These are phyloP conservation scores for Chelidonichthys spinosus DNA, from an alignment of 2,797 vertebrate species.

Conservation along the genomic window DNA sequence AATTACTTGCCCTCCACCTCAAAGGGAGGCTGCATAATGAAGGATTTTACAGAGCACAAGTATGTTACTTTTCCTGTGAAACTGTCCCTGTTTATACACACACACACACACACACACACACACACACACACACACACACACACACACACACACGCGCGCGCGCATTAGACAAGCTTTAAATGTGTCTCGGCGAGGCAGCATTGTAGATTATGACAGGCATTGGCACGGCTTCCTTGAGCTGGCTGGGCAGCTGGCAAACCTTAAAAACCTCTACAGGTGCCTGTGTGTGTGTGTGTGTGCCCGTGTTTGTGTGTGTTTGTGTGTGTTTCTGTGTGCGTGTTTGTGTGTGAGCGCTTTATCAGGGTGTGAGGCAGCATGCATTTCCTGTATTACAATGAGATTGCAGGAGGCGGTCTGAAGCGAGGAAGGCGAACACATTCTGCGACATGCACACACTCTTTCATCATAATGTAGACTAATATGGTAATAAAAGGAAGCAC, in stretches of 20 bases:
- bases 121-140: conserved; percentile 5
- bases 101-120: conserved; percentile 2
- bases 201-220: conserved; percentile 50
- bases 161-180: conserved; percentile 39
- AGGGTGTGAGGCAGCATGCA: conserved; percentile 68
- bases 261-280: conserved; percentile 73
- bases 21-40: conserved; percentile 55
- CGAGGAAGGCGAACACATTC: conserved; percentile 40
- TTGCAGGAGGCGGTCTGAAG: conserved; percentile 69
- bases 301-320: conserved; percentile 1
- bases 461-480: conserved; percentile 72
- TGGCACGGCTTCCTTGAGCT: conserved; percentile 44
- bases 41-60: conserved; percentile 50
- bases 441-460: conserved; percentile 47
- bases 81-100: conserved; percentile 13
- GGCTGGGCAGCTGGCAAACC: conserved; percentile 59
- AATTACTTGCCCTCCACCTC: conserved; percentile 59
- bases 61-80: conserved; percentile 44
- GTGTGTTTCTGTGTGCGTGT: background rate
- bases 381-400: conserved; percentile 74
- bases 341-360: conserved; percentile 16
- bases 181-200: conserved; percentile 24
- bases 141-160: conserved; percentile 11
- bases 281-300: background rate
- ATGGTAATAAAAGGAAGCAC: conserved; percentile 62